Evolutionary conservation across 2,888 invertebrate species (phyloP), one percentile per base, ranked within the genome.

Genomic region (Empis stercorea): DNA sequence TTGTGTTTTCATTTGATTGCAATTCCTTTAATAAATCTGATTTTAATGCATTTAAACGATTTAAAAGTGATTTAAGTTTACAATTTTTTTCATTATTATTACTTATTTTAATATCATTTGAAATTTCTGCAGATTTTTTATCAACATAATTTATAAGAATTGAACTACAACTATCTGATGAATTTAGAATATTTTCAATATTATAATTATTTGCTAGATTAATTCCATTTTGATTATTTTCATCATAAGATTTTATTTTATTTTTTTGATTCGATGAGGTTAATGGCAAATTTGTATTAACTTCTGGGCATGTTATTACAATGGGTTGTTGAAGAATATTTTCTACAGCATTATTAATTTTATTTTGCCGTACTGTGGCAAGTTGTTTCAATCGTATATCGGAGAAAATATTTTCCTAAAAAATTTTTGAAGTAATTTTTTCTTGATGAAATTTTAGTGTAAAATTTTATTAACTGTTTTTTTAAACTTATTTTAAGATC

Each of bases 261-360:
- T 23, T 10, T 32, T 14, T 5, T 11, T 7, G 48, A 34, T 11
- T 34, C 10, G 14, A 1, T 39, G 11, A 9, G 7, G 30, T 34
- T 9, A 20, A n/a, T 5, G 13, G 14, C 9, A 44, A 36, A n/a
- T 47, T 42, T 9, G 42, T 40, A 17, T 48, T 43, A 4, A 63
- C 52, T 47, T 64, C 61, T 1, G 66, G 62, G 15, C 65, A 66
- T 1, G 67, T 68, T 14, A 69, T 63, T 11, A 68, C 57, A 2
- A 61, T 59, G 4, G 66, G 65, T n/a, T 61, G 58, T 47, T 59
- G 52, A 3, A 68, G 51, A 47, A 68, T 56, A 52, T 70, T 68
- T 52, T 75, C 73, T 51, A 75, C 66, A 1, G 69, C 73, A 37
- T 71, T 66, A 53, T 78, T 75, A 59, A 78, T 68, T 49, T 70